Evolutionary conservation across 2,113 vertebrate species (phyloP).

Genomic region (Polyodon spathula): DNA sequence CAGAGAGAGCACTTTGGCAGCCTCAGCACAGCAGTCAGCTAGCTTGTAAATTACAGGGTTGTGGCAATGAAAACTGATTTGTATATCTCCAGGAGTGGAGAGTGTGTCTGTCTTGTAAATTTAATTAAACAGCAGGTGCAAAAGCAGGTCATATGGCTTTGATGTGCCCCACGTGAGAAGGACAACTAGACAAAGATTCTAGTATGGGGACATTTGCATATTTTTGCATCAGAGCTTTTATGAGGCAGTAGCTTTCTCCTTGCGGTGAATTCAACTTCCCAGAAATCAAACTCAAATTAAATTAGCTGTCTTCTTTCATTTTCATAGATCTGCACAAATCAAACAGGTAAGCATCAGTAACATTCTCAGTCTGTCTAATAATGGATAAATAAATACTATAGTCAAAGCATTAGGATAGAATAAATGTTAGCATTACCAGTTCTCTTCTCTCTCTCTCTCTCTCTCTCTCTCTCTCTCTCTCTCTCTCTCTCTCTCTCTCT

Average conservation of each 20-base stretch:
- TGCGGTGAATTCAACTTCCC: constrained; percentile 59
- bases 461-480: too few relatives aligned
- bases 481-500: too few relatives aligned
- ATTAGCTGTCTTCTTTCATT: constrained; percentile 65
- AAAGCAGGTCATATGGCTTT: constrained; percentile 76
- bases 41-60: constrained; percentile 60
- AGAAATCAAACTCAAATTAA: constrained; percentile 68
- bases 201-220: constrained; percentile 84
- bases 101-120: constrained; percentile 68
- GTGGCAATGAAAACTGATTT: constrained; percentile 57
- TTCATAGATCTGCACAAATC: constrained; percentile 53
- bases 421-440: too few relatives aligned
- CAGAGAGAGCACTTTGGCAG: constrained; percentile 59
- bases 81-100: constrained; percentile 57
- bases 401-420: constrained; percentile 2
- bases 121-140: constrained; percentile 84
- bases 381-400: constrained; percentile 40
- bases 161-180: constrained; percentile 70
- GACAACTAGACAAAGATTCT: constrained; percentile 69
- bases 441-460: too few relatives aligned
- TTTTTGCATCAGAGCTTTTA: constrained; percentile 79
- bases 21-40: constrained; percentile 47
- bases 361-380: constrained; percentile 32
- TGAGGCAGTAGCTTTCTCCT: constrained; percentile 61
- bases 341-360: constrained; percentile 46